Evolutionary conservation across 2,113 vertebrate species (phyloP), one percentile per base, ranked within the genome.

Genomic region (Halichoeres trimaculatus): DNA sequence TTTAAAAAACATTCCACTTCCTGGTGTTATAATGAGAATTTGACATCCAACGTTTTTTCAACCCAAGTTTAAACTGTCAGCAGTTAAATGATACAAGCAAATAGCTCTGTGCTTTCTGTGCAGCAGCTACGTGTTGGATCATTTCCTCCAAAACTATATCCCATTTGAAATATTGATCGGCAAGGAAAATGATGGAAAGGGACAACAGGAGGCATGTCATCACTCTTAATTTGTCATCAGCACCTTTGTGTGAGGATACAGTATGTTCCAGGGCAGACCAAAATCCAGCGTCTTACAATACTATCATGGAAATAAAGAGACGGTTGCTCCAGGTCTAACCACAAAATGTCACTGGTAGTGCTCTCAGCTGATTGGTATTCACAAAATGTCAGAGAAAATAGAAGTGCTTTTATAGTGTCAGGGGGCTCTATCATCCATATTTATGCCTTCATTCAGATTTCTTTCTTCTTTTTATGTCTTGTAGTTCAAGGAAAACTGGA

Each of bases 371-470:
- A 80, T 74, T 83, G 78, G 54, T 71, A 76, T 83, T 89, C 83
- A 78, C 65, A 47, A 87, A 85, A 81, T 56, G 61, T 86, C 85
- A 89, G 70, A 59, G 73, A 78, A 83, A 68, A 56, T 40, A 73
- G 59, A 83, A 78, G 71, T 55, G 74, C 70, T 81, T 87, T 85
- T 56, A 73, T 36, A 41, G 34, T 23, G 9, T 47, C 67, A 66
- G 55, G 19, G 7, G 76, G 30, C 23, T 64, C 55, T 45, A 48
- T 69, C 17, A 16, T 19, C 66, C 58, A 80, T 51, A 53, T 53
- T 74, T 61, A 41, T 45, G 10, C 34, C 62, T 60, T 75, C 54
- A 58, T 68, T 72, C 40, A 17, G 36, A 40, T 55, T 19, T 17
- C 68, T 57, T 67, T 34, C 3, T 59, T 50, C 63, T 68, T 64